Conservation (phyloP, 64 coral and sea anemone genomes). For the Montipora capricornis region DNA sequence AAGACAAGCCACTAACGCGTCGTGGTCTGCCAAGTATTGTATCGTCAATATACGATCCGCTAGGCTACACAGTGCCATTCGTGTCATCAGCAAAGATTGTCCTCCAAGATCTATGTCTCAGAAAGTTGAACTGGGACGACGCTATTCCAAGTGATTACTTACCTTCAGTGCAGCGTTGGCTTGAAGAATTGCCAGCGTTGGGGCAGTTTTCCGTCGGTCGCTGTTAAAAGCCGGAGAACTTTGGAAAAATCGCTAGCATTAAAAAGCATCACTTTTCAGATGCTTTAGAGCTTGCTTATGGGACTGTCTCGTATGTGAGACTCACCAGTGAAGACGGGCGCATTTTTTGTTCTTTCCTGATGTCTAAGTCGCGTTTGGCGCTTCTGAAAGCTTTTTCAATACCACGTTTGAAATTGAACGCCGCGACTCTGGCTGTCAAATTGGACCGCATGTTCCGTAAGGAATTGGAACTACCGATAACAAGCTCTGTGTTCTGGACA, state of each 20-base stretch:
- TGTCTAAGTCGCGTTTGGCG: constrained; percentile 1
- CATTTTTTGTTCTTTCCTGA: background rate
- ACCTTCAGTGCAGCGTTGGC: background rate
- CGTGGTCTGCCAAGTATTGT: background rate
- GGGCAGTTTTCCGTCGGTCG: background rate
- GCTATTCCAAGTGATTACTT: background rate
- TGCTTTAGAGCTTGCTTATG: constrained; percentile 6
- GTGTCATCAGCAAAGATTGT: background rate
- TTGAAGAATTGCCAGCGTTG: background rate
- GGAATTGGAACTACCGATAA: too few species aligned
- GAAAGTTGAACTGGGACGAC: background rate
- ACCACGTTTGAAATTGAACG: too few species aligned
- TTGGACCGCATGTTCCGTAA: too few species aligned
- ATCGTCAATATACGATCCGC: background rate
- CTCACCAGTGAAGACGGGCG: background rate
- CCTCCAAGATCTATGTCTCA: background rate
- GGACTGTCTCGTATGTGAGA: background rate
- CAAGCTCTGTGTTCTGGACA: too few species aligned
- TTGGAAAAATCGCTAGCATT: background rate
- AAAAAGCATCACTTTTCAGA: constrained; percentile 25
- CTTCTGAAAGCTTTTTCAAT: too few species aligned
- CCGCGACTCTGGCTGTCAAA: too few species aligned
- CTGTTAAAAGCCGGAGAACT: too few species aligned
- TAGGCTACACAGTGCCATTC: background rate
- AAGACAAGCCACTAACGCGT: background rate